Conservation (phyloP, 2,113 vertebrate genomes). For the Xiphorhynchus elegans region DNA sequence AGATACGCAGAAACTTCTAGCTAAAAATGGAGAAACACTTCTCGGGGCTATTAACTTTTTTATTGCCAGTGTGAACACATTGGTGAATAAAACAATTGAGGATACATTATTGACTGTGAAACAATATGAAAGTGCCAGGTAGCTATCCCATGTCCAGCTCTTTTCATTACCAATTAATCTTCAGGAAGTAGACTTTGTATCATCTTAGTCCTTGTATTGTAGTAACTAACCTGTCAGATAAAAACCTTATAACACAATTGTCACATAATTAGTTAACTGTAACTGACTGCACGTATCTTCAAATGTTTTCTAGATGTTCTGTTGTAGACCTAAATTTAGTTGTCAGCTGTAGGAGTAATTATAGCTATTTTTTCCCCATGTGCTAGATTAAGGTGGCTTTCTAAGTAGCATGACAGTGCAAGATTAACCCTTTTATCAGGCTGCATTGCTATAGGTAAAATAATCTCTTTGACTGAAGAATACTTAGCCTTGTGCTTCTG, state of each 20-base stretch:
- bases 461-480: neutral
- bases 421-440: neutral
- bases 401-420: neutral
- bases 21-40: conserved; percentile 97
- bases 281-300: neutral
- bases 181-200: neutral
- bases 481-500: neutral
- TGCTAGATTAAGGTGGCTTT: neutral
- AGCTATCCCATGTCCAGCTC: conserved; percentile 22
- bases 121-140: conserved; percentile 96
- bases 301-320: neutral
- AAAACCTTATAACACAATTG: neutral
- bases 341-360: neutral
- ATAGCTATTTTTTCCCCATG: neutral
- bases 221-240: neutral
- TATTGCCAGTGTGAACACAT: conserved; percentile 92
- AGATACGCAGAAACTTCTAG: conserved; percentile 95
- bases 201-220: neutral
- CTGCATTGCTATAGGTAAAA: neutral
- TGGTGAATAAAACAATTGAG: conserved; percentile 98
- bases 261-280: neutral
- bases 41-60: conserved; percentile 96
- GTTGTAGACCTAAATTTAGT: neutral
- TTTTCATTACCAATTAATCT: conserved; percentile 8
- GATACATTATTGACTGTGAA: conserved; percentile 97